A percentile compares a stretch with the other conserved stretches of the same genome.
phyloP scores from a whole-genome alignment of 2,888 invertebrate species.

The Ethmia dodecea region DNA sequence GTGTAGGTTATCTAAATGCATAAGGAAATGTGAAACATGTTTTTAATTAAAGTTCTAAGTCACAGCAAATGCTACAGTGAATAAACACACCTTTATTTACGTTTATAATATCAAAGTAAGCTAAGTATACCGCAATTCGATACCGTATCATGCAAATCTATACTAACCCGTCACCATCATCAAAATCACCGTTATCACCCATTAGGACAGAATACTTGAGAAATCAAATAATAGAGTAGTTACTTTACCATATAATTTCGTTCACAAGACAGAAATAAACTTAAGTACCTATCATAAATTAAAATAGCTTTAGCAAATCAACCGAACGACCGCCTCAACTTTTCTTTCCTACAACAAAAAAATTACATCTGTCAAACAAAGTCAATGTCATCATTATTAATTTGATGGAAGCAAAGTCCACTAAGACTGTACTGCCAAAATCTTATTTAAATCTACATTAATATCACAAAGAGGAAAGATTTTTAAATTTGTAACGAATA shows the following conservation, averaged over 20 bases:
- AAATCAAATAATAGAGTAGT: constrained; percentile 20
- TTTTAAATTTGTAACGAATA: too few relatives aligned
- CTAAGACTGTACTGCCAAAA: neutral
- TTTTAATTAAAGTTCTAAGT: too few relatives aligned
- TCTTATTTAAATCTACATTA: too few relatives aligned
- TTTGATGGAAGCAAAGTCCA: neutral
- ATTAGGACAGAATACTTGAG: constrained; percentile 34
- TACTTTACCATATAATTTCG: constrained; percentile 43
- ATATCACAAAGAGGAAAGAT: too few relatives aligned
- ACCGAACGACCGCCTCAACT: neutral
- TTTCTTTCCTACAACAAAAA: neutral
- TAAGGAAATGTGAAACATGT: too few relatives aligned
- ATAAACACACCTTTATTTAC: too few relatives aligned
- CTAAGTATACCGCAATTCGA: too few relatives aligned
- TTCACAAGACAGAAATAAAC: constrained; percentile 16
- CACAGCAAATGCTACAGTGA: too few relatives aligned
- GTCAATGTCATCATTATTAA: neutral
- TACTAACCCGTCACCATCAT: constrained; percentile 74
- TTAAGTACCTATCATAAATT: constrained; percentile 3
- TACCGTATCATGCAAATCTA: constrained; percentile 15
- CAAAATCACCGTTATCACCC: constrained; percentile 67
- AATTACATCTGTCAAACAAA: too few relatives aligned
- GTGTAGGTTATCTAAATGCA: too few relatives aligned
- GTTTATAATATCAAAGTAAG: too few relatives aligned
- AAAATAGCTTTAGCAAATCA: constrained; percentile 2